These are phyloP conservation scores for Camelus dromedarius DNA, from an alignment of 2,113 vertebrate genomes.

Conservation along the genomic window DNA sequence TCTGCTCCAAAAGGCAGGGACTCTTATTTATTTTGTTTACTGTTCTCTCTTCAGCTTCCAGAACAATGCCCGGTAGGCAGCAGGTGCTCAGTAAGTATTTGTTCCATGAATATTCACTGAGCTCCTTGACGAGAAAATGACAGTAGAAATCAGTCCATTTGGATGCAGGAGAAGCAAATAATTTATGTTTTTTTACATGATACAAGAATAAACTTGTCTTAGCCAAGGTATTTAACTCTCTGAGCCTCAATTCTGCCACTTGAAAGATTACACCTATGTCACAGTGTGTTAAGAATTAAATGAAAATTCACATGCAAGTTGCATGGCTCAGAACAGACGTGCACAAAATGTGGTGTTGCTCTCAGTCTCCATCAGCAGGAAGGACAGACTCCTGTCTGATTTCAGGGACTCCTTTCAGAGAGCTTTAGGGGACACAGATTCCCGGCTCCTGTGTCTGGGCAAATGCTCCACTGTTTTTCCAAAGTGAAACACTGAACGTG, in stretches of 20 bases:
- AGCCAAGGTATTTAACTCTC: neutral
- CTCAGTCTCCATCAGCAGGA: neutral
- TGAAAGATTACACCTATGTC: neutral
- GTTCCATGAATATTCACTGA: neutral
- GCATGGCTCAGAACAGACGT: neutral
- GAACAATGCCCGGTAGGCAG: neutral
- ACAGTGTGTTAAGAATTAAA: neutral
- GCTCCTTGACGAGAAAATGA: neutral
- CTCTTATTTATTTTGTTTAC: neutral
- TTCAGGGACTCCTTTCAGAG: neutral
- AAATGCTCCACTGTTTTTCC: neutral
- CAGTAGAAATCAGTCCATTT: neutral
- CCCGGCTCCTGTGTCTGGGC: neutral
- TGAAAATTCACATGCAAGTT: neutral
- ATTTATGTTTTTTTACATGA: conserved; percentile 11
- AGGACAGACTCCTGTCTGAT: neutral
- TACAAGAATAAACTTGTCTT: neutral
- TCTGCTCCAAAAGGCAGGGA: neutral
- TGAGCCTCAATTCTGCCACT: neutral
- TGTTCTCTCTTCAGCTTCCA: neutral
- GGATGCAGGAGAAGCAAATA: neutral
- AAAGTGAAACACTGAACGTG: neutral
- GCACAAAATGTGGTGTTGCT: neutral
- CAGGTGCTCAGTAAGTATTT: neutral
- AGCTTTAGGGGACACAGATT: neutral